Evolutionary conservation across 2,797 vertebrate genomes (phyloP), one percentile per base, ranked within the genome.

Genomic region (Hemitrygon akajei): DNA sequence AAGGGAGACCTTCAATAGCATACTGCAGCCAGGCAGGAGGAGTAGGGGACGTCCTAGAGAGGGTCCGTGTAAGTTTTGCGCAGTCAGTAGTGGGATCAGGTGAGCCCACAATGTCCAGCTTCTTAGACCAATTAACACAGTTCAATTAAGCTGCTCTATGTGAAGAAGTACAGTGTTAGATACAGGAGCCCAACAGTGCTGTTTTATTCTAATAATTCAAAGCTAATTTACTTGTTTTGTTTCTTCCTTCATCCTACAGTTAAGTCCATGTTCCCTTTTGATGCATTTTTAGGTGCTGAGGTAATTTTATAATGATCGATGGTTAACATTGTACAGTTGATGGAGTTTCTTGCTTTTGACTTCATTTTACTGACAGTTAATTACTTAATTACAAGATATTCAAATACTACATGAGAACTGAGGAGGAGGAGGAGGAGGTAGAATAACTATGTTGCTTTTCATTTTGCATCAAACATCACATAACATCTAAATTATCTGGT

Each of bases 171-270:
- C 20, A 20, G 20, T 0, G 11, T 71, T 71, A 71, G 14, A 71
- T 71, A 20, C 20, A 71, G 69, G 69, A 71, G 11, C 69, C 69
- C 69, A 71, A 71, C 11, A 20, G 69, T 71, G 69, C 2, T 71
- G 69, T 71, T 71, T 71, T n/a, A 63, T 27, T 63, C 30, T 87
- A 63, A 87, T 34, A 60, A n/a, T 16, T 87, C 58, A 87, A 87
- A 87, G 60, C 84, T 63, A 87, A 87, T 63, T n/a, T 58, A 87
- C 27, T 14, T n/a, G 58, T 77, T 18, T 87, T 87, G 66, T 87
- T 63, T 63, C 58, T 87, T 87, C 58, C 14, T 86, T 87, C 30
- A 60, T 12, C 16, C 2, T 86, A 27, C 60, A 30, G 14, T 60
- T 87, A 60, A 60, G 27, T 87, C 56, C 27, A 34, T n/a, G 30